These are phyloP conservation scores for Steinernema carpocapsae DNA, from an alignment of 2,888 invertebrate genomes.

Conservation along the genomic window DNA sequence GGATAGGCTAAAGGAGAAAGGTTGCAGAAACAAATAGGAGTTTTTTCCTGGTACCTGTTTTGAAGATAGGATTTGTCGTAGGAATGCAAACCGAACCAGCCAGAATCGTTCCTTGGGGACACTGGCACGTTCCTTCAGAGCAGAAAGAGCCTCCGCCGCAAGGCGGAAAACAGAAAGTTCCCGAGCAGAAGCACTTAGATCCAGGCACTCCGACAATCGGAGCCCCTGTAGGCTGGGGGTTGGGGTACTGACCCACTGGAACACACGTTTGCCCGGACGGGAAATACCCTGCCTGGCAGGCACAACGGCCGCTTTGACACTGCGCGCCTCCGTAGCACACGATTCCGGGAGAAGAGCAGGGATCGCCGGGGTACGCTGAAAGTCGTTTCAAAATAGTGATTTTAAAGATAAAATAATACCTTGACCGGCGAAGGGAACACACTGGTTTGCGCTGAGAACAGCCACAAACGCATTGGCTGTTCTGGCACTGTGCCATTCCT, in stretches of 20 bases:
- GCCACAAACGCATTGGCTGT: constrained; percentile 54
- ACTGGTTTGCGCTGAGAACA: constrained; percentile 45
- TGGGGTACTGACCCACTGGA: constrained; percentile 37
- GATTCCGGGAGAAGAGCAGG: constrained; percentile 37
- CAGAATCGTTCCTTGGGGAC: constrained; percentile 54
- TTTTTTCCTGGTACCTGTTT: not conserved
- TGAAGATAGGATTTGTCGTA: not conserved
- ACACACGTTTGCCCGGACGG: constrained; percentile 40
- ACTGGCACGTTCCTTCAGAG: constrained; percentile 58
- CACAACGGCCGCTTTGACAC: constrained; percentile 49
- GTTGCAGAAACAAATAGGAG: not conserved
- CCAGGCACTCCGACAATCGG: constrained; percentile 14
- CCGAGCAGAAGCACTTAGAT: constrained; percentile 19
- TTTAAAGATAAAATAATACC: not conserved
- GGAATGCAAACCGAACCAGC: not conserved
- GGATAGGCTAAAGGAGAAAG: constrained; percentile 51
- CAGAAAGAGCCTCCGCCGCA: constrained; percentile 63
- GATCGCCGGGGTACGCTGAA: constrained; percentile 45
- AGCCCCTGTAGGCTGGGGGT: constrained; percentile 7
- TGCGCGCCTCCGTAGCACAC: constrained; percentile 51
- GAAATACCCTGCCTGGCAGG: constrained; percentile 44
- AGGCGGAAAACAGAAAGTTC: constrained; percentile 35
- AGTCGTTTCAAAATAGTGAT: not conserved
- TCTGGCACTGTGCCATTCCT: constrained; percentile 52
- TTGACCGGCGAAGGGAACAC: constrained; percentile 45